Percentiles rank a stretch among this genome's conserved stretches.
Conservation (phyloP, 2,888 invertebrate genomes). For the Nysson spinosus region DNA sequence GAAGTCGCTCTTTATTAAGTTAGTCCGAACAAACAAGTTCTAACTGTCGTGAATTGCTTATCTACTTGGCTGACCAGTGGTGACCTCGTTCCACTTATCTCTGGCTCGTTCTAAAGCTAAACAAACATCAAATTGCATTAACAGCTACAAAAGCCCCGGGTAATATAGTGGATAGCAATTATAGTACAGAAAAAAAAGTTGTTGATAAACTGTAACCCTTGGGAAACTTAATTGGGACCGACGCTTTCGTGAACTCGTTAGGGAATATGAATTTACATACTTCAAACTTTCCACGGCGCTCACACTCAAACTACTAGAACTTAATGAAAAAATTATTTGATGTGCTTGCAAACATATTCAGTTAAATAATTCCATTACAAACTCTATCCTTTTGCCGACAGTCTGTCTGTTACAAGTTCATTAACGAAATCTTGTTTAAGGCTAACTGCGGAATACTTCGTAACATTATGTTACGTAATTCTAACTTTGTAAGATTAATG, state of each 20-base stretch:
- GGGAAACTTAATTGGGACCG: background rate
- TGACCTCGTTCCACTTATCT: slow-evolving; percentile 57
- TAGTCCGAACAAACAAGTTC: slow-evolving; percentile 19
- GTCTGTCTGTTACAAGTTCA: too few relatives aligned
- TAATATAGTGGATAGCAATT: background rate
- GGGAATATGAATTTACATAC: background rate
- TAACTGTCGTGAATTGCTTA: slow-evolving; percentile 45
- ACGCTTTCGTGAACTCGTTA: background rate
- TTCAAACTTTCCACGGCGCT: too few relatives aligned
- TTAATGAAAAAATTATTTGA: too few relatives aligned
- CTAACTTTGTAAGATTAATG: too few relatives aligned
- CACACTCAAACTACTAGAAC: too few relatives aligned
- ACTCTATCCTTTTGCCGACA: too few relatives aligned
- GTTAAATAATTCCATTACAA: too few relatives aligned
- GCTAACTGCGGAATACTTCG: too few relatives aligned
- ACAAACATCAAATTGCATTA: slow-evolving; percentile 5
- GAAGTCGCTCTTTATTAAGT: too few relatives aligned
- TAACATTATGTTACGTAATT: too few relatives aligned
- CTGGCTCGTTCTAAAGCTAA: slow-evolving; percentile 5
- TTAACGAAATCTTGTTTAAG: too few relatives aligned
- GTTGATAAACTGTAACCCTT: background rate
- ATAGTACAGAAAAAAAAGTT: background rate
- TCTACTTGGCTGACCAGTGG: slow-evolving; percentile 52
- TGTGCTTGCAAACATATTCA: too few relatives aligned
- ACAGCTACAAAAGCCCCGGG: slow-evolving; percentile 1